Base-by-base conservation (phyloP, 2,113 vertebrate species). In the Trogon surrucura region DNA sequence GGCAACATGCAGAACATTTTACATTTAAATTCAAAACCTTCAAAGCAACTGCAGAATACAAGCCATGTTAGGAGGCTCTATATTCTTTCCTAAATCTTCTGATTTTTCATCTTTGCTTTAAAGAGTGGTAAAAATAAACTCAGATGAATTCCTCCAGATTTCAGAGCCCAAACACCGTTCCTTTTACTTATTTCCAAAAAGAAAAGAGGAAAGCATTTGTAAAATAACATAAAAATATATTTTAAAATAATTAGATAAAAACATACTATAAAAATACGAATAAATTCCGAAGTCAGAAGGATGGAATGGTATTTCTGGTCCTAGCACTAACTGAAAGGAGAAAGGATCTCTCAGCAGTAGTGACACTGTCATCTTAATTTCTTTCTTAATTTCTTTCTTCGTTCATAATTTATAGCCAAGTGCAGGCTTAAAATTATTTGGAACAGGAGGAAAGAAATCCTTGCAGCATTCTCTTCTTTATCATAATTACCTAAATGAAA, bases 291-390 rank as follows among this genome's bases (percentile, higher is more conserved):
- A 27, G 22, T 58, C 47, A 82, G 66, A 48, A 78, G 64, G 51
- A n/a, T 53, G 64, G 23, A 23, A 12, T 19, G 32, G 6, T n/a
- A 2, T 83, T 88, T 86, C 58, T 53, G 56, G 26, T 89, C 71
- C 77, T 89, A 32, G 50, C 72, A 80, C 45, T 73, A 11, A 27
- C 75, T 50, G 69, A 54, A 86, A 86, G 77, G 87, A 78, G 81
- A 69, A 82, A 84, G 87, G 77, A 91, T 91, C 85, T 96, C 87
- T 95, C 95, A 84, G 73, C 77, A 84, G 60, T 30, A 67, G 13
- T 47, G 61, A 60, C 87, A 89, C 89, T 67, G 0, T 61, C 81
- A 69, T 54, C 38, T 88, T 51, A 57, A 66, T 72, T 80, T 92
- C 61, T 82, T 19, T 61, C 78, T 69, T 58, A 2, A n/a, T 58